A percentile compares a stretch with the other conserved stretches of the same genome.
Evolutionary conservation across 2,113 vertebrate genomes (phyloP).

Genomic region (Oncorhynchus mykiss): DNA sequence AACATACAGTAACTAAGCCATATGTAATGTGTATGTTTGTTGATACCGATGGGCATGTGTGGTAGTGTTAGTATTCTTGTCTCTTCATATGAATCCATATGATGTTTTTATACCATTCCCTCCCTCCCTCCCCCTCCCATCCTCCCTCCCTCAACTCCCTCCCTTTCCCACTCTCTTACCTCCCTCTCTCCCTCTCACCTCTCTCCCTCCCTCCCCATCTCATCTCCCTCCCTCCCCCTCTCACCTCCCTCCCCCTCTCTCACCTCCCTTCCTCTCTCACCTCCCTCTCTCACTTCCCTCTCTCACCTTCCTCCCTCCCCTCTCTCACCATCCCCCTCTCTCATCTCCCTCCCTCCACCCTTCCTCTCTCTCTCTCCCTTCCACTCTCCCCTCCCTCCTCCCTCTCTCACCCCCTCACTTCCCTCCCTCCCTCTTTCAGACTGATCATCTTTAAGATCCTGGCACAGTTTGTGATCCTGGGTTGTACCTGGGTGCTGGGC

Average conservation of each 20-base stretch:
- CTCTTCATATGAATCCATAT: background rate
- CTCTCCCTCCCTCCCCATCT: no score
- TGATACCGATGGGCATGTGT: no score
- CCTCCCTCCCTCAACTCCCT: no score
- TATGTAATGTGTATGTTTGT: no score
- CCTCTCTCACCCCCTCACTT: background rate
- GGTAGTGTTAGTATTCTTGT: background rate
- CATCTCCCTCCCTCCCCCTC: background rate
- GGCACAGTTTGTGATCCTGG: constrained; percentile 69
- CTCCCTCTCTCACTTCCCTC: background rate
- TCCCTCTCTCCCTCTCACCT: background rate
- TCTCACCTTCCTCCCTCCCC: no score
- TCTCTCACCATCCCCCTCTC: background rate
- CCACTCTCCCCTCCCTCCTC: background rate
- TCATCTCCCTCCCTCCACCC: background rate
- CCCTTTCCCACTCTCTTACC: no score
- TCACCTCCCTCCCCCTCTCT: background rate
- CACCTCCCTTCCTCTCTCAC: background rate
- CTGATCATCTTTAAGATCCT: constrained; percentile 66
- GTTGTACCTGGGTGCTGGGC: constrained; percentile 67
- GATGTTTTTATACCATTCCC: background rate
- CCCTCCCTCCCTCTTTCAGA: constrained; percentile 23
- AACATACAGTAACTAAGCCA: background rate
- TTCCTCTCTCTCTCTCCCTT: background rate
- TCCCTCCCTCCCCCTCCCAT: background rate